phyloP scores from a whole-genome alignment of 1,140 invertebrate species.

The Hyles vespertilio region DNA sequence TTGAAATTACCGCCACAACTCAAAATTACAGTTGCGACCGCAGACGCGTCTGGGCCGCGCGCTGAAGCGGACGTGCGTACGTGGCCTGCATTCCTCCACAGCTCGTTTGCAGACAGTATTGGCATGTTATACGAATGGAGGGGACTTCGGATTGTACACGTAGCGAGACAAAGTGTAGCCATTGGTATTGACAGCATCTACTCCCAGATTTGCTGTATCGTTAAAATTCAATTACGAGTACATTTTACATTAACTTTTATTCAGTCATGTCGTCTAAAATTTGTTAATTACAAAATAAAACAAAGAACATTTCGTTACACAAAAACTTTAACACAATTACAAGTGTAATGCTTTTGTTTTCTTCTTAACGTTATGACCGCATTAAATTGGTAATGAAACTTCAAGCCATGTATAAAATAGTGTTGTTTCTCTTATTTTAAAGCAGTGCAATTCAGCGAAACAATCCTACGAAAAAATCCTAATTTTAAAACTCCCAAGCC shows the following conservation, averaged over 20 bases:
- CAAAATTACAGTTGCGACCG: conserved; percentile 6
- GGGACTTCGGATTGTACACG: conserved; percentile 30
- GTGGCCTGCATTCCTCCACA: conserved; percentile 27
- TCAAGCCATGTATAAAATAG: too few species aligned
- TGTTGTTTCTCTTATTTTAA: too few species aligned
- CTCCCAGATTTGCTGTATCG: conserved; percentile 18
- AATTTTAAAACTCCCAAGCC: neutral
- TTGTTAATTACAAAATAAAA: too few species aligned
- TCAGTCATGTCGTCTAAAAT: too few species aligned
- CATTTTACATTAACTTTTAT: neutral
- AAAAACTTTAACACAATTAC: too few species aligned
- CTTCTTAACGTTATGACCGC: too few species aligned
- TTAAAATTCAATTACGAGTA: conserved; percentile 1
- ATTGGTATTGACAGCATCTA: conserved; percentile 19
- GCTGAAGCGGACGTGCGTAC: conserved; percentile 22
- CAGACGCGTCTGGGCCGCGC: conserved; percentile 13
- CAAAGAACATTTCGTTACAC: too few species aligned
- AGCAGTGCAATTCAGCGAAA: too few species aligned
- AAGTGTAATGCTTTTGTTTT: too few species aligned
- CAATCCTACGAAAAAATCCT: neutral
- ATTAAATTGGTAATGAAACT: too few species aligned
- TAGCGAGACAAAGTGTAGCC: conserved; percentile 28
- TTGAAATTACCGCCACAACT: conserved; percentile 6
- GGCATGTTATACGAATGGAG: conserved; percentile 22
- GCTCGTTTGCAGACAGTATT: conserved; percentile 31